Percentiles rank a stretch among this genome's conserved stretches.
These are phyloP conservation scores for Lerema accius DNA, from an alignment of 1,140 invertebrate genomes.

Conservation along the genomic window DNA sequence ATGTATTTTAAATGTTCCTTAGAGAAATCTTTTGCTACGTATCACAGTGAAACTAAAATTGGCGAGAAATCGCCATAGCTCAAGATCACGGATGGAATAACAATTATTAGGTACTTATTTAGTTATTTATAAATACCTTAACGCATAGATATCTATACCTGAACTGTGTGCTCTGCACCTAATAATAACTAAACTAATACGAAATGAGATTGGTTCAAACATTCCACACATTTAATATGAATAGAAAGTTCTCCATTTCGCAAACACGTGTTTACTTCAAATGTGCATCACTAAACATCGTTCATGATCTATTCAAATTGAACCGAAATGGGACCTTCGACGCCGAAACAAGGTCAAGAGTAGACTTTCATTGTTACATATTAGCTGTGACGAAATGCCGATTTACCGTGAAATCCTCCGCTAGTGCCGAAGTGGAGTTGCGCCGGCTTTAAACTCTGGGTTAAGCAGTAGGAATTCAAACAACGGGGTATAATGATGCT, in stretches of 20 bases:
- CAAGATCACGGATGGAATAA: slow-evolving; percentile 7
- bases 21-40: slow-evolving; percentile 2
- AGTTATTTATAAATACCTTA: too few relatives aligned
- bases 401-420: slow-evolving; percentile 21
- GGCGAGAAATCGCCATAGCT: not conserved
- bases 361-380: slow-evolving; percentile 30
- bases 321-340: slow-evolving; percentile 14
- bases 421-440: slow-evolving; percentile 13
- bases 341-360: slow-evolving; percentile 21
- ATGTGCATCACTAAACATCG: not conserved
- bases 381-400: slow-evolving; percentile 29
- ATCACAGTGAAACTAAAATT: slow-evolving; percentile 14
- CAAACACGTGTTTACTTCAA: not conserved
- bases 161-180: too few relatives aligned
- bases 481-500: slow-evolving; percentile 44
- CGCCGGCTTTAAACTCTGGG: slow-evolving; percentile 7
- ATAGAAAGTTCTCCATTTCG: not conserved
- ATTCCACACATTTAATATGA: too few relatives aligned
- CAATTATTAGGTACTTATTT: not conserved
- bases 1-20: slow-evolving; percentile 16
- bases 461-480: slow-evolving; percentile 33
- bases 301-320: slow-evolving; percentile 12
- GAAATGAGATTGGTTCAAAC: too few relatives aligned
- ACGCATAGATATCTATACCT: too few relatives aligned
- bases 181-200: too few relatives aligned